Evolutionary conservation across 2,888 invertebrate species (phyloP), one percentile per base, ranked within the genome.

Genomic region (Rhagonycha fulva): DNA sequence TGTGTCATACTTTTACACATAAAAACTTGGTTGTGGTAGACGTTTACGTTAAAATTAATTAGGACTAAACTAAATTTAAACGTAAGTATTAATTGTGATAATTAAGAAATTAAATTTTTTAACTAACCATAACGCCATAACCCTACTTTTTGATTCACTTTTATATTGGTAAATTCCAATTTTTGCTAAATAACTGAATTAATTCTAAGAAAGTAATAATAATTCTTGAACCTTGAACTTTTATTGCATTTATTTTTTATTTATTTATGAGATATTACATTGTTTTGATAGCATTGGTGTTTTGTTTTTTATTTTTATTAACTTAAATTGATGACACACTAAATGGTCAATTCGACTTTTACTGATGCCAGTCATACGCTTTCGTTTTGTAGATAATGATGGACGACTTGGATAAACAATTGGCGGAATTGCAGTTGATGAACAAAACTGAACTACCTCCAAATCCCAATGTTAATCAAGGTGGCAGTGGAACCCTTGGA

Each of bases 381-480:
- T 66, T 24, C 26, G 23, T 66, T 24, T 14, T 14, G 23, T 24
- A 66, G 63, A 66, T n/a, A 47, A 86, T 84, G 81, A 90, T 93
- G 88, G 91, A 92, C 80, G 91, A 93, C 82, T 88, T 94, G 83
- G 93, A 94, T 82, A 91, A 93, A 82, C 93, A 94, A 88, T 88
- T 94, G 82, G 92, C 92, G 14, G 92, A 92, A 83, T 87, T 94
- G 82, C 92, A 93, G 85, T 88, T 93, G 85, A 88, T 90, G 70
- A 92, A 91, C 79, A 89, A 88, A 77, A 84, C 85, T 12, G 87
- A 88, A 24, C 81, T 88, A 68, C 86, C 86, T 72, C 86, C 84
- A 60, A 86, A 84, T 79, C 82, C 85, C 3, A 79, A 80, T 73
- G 70, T 82, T 9, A 83, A 75, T 86, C 87, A 85, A 81, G 86